Evolutionary conservation across 2,888 invertebrate species (phyloP).

Genomic region (Polietes domitor): DNA sequence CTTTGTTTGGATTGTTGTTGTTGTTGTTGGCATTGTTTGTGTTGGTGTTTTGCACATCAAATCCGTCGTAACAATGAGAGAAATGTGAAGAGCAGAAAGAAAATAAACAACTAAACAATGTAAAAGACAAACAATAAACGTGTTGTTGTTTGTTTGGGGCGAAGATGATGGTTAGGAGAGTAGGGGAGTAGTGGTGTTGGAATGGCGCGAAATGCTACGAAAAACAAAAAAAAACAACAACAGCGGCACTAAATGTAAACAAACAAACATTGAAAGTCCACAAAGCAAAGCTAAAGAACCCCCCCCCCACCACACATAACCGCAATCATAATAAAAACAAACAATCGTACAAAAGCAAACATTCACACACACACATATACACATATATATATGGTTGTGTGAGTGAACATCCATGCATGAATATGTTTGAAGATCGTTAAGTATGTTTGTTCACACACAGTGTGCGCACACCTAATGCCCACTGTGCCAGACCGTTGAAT

Average conservation of each 20-base stretch:
- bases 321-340: constrained; percentile 26
- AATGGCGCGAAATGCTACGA: not conserved
- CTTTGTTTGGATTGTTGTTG: constrained; percentile 45
- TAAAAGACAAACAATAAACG: constrained; percentile 35
- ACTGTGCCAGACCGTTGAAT: no score
- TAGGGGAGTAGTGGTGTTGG: not conserved
- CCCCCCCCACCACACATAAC: no score
- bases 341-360: not conserved
- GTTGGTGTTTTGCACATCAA: constrained; percentile 38
- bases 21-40: no score
- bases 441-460: not conserved
- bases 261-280: constrained; percentile 13
- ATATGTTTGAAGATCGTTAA: not conserved
- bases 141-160: no score
- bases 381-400: no score
- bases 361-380: not conserved
- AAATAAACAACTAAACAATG: not conserved
- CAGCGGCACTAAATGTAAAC: constrained; percentile 59
- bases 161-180: not conserved
- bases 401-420: no score
- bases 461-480: no score
- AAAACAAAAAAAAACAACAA: constrained; percentile 28
- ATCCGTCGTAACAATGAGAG: constrained; percentile 10
- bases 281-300: not conserved
- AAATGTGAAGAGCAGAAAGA: constrained; percentile 21